Base-by-base conservation (phyloP, 2,797 vertebrate species). In the Champsocephalus esox region DNA sequence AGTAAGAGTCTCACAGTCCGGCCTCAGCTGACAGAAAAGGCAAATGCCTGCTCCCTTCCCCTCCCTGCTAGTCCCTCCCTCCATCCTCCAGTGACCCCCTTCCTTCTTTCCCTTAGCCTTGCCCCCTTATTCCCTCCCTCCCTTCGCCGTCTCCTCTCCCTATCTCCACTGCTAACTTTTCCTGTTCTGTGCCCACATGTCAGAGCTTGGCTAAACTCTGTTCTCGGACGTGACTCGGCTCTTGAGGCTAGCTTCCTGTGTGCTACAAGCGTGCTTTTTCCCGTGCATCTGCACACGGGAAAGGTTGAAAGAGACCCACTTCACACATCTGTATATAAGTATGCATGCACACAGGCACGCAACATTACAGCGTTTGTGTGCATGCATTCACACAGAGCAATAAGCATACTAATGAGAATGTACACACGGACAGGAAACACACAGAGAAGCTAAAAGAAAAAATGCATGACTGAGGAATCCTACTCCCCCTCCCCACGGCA, bases 161-260 rank as follows among this genome's bases (percentile, higher is more conserved):
- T 85, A 83, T 89, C 83, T 85, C 56, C 50, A 32, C 77, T 34
- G 64, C 70, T 75, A 55, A 80, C 73, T 75, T 85, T 90, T 84
- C 87, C 83, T 93, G 93, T 93, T 96, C 96, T 98, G 97, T 97
- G 96, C 92, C 92, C 93, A 95, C 94, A 95, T 96, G 96, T 97
- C 95, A 95, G 94, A 96, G 94, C 94, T 95, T 94, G 95, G 94
- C 94, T 94, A 95, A 95, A 96, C 92, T 94, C 92, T 79, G 92
- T 88, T 62, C 93, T 91, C 86, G 92, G 93, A 95, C 94, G 92
- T 94, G 95, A 95, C 95, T 93, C 93, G 90, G 58, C 69, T 73
- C 54, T 71, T 82, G 55, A 70, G 66, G 51, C 16, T 21, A 5
- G 75, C 62, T 88, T 89, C 80, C 82, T 83, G 82, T 76, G 72